phyloP scores from a whole-genome alignment of 2,113 vertebrate species.

The Datnioides undecimradiatus region DNA sequence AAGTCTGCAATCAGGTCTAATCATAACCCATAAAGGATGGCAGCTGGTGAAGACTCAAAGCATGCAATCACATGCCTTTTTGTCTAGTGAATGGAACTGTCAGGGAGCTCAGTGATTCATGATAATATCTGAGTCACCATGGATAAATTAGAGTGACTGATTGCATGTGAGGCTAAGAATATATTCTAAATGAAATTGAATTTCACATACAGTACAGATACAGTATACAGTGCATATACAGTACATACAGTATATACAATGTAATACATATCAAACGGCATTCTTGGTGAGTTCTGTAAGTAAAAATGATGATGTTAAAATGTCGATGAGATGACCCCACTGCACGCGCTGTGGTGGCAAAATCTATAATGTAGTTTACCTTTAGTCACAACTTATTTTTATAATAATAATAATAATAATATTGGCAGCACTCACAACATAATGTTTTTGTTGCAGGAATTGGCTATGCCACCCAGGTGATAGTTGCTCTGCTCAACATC shows the following conservation, averaged over 20 bases:
- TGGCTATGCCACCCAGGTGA: constrained; percentile 95
- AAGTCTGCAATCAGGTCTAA: constrained; percentile 12
- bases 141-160: not conserved
- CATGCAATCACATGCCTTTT: not conserved
- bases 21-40: constrained; percentile 7
- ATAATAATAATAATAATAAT: no score
- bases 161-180: not conserved
- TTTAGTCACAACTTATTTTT: not conserved
- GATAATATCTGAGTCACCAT: not conserved
- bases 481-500: constrained; percentile 89
- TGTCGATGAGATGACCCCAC: no score
- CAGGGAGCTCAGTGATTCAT: not conserved
- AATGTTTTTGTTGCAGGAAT: constrained; percentile 82
- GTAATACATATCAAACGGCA: no score
- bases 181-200: not conserved
- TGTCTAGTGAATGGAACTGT: not conserved
- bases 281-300: no score
- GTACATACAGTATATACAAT: no score
- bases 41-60: not conserved
- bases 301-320: no score
- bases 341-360: no score
- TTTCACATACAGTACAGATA: no score
- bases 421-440: not conserved
- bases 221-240: no score
- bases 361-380: not conserved